Evolutionary conservation across 1,140 invertebrate genomes (phyloP), one percentile per base, ranked within the genome.

Genomic region (Zaprionus kolodkinae): DNA sequence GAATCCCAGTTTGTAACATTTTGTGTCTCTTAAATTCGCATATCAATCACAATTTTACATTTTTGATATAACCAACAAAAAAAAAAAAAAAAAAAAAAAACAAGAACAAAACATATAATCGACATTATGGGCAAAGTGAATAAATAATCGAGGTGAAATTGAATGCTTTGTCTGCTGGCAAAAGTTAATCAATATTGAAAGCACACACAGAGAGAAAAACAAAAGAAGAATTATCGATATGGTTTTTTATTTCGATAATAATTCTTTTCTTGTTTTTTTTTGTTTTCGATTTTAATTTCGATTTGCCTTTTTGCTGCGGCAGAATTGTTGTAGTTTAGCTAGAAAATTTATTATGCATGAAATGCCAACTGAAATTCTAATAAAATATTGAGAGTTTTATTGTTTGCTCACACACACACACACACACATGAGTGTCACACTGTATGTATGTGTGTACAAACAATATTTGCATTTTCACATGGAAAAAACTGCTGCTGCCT

Each of bases 331-430:
- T 57, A 69, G 35, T 62, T 67, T 65, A 67, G 52, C 57, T 50
- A 21, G 5, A 12, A 77, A 78, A 88, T 89, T 85, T 89, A 88
- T 85, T 89, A 79, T 89, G 78, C 81, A 89, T 54, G 85, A 85
- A 88, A 88, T 89, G 72, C 48, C 60, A 78, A 67, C 66, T 79
- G 48, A 89, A 89, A 85, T 76, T 85, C 78, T 65, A 81, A 89
- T 88, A 85, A 89, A 89, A 88, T 85, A 87, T 88, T 81, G 85
- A 89, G 85, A 89, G 78, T 88, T 88, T 81, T 89, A 88, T 89
- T 88, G 81, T 73, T 84, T 55, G 52, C 69, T 68, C 61, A 52
- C 27, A 69, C 52, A 57, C 36, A 67, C 61, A 52, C 27, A 69
- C 52, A 57, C 36, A 67, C 13, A 55, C 2, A 52, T 17, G n/a